These are phyloP conservation scores for Stenolophus ochropezus DNA, from an alignment of 2,888 invertebrate genomes.

Conservation along the genomic window DNA sequence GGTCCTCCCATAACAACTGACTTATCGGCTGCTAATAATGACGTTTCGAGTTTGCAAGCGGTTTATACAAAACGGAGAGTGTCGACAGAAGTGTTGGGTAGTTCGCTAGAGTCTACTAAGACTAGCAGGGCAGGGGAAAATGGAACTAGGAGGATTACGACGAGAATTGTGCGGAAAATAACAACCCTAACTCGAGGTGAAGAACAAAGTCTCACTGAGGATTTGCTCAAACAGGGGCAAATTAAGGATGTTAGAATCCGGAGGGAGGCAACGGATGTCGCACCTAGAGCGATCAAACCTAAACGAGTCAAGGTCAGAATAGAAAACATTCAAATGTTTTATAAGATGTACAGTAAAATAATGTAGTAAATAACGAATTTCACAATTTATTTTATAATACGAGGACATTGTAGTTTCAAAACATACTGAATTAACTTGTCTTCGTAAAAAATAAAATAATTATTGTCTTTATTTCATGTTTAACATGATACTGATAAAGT, in stretches of 20 bases:
- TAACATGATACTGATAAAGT: no score
- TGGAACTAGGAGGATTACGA: constrained; percentile 88
- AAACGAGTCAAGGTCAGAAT: constrained; percentile 88
- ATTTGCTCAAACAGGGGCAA: constrained; percentile 78
- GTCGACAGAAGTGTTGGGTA: constrained; percentile 89
- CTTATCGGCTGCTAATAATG: constrained; percentile 65
- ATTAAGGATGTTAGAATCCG: constrained; percentile 75
- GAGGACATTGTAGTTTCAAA: no score
- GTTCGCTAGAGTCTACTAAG: constrained; percentile 88
- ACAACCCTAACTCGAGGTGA: constrained; percentile 92
- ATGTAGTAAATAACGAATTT: no score
- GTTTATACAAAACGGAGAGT: constrained; percentile 88
- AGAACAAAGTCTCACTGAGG: constrained; percentile 84
- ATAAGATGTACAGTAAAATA: no score
- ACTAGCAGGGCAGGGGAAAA: constrained; percentile 86
- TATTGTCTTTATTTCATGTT: no score
- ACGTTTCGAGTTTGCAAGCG: constrained; percentile 80
- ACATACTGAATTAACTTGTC: no score
- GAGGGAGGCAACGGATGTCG: constrained; percentile 75
- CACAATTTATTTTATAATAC: no score
- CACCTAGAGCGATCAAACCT: constrained; percentile 77
- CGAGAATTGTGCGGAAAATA: constrained; percentile 90
- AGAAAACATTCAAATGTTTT: no score
- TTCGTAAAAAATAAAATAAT: no score
- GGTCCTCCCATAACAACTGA: constrained; percentile 71